phyloP scores from a whole-genome alignment of 2,797 vertebrate species.

The Myripristis jacobus region DNA sequence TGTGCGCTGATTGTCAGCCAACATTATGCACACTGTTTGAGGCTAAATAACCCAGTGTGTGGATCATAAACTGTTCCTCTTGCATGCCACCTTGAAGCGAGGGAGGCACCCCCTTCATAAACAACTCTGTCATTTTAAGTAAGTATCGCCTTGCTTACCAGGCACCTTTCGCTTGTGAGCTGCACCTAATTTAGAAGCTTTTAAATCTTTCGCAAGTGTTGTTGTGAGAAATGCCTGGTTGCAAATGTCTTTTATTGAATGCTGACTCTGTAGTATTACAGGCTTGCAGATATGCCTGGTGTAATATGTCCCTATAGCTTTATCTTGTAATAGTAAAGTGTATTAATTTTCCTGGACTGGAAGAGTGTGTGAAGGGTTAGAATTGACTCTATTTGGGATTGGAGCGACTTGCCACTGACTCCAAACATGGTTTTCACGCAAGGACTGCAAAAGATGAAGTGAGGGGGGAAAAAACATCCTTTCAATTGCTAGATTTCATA shows the following conservation, averaged over 20 bases:
- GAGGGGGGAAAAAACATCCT: conserved; percentile 55
- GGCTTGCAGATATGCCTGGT: conserved; percentile 86
- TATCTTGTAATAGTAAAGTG: conserved; percentile 90
- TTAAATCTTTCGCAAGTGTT: conserved; percentile 88
- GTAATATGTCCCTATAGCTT: conserved; percentile 88
- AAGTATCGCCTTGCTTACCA: conserved; percentile 87
- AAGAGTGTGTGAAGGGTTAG: conserved; percentile 78
- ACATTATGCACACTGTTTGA: conserved; percentile 84
- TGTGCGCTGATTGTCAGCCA: conserved; percentile 79
- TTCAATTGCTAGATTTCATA: conserved; percentile 80
- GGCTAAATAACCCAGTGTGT: conserved; percentile 83
- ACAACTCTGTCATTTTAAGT: conserved; percentile 90
- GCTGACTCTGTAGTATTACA: conserved; percentile 89
- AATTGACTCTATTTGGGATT: conserved; percentile 88
- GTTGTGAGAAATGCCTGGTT: conserved; percentile 88
- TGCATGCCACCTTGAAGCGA: conserved; percentile 65
- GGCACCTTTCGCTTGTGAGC: conserved; percentile 86
- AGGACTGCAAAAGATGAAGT: conserved; percentile 75
- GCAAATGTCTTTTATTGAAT: conserved; percentile 91
- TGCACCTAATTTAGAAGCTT: conserved; percentile 89
- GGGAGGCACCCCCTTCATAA: conserved; percentile 79
- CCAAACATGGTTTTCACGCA: conserved; percentile 83
- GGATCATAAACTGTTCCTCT: conserved; percentile 81
- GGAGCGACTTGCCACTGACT: conserved; percentile 77
- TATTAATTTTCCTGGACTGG: conserved; percentile 86